phyloP scores from a whole-genome alignment of 2,113 vertebrate genomes.

The Silurus meridionalis region DNA sequence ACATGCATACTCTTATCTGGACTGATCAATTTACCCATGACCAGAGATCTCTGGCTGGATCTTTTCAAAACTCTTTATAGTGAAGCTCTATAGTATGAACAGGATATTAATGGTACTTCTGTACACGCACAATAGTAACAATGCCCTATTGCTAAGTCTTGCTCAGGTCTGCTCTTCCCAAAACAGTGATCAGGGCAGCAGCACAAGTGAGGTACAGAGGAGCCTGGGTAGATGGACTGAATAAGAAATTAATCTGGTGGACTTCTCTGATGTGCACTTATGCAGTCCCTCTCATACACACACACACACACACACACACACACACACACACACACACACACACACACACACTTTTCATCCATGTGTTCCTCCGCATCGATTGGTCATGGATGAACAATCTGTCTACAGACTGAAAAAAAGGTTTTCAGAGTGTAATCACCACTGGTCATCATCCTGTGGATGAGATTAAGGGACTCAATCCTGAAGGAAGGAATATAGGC shows the following conservation, averaged over 20 bases:
- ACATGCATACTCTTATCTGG: conserved; percentile 8
- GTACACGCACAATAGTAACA: conserved; percentile 36
- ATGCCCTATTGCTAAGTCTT: conserved; percentile 39
- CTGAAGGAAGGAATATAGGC: conserved; percentile 34
- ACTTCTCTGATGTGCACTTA: conserved; percentile 49
- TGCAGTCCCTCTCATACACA: not conserved
- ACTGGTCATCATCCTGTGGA: conserved; percentile 35
- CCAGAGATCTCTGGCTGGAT: conserved; percentile 33
- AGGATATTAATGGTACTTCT: conserved; percentile 14
- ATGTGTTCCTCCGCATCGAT: conserved; percentile 22
- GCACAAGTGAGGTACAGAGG: conserved; percentile 4
- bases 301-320: conserved; percentile 3
- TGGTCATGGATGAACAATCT: conserved; percentile 49
- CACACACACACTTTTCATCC: conserved; percentile 8
- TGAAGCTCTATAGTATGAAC: conserved; percentile 28
- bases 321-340: not conserved
- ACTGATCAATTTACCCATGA: conserved; percentile 38
- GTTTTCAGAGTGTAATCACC: conserved; percentile 51
- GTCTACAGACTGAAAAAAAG: conserved; percentile 43
- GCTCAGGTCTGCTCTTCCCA: conserved; percentile 23
- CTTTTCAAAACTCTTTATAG: conserved; percentile 16
- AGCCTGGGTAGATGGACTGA: conserved; percentile 39
- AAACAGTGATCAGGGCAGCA: conserved; percentile 43
- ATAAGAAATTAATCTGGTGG: conserved; percentile 40
- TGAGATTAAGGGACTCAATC: not conserved